phyloP scores from a whole-genome alignment of 2,888 invertebrate genomes.

The Gonocerus acuteangulatus region DNA sequence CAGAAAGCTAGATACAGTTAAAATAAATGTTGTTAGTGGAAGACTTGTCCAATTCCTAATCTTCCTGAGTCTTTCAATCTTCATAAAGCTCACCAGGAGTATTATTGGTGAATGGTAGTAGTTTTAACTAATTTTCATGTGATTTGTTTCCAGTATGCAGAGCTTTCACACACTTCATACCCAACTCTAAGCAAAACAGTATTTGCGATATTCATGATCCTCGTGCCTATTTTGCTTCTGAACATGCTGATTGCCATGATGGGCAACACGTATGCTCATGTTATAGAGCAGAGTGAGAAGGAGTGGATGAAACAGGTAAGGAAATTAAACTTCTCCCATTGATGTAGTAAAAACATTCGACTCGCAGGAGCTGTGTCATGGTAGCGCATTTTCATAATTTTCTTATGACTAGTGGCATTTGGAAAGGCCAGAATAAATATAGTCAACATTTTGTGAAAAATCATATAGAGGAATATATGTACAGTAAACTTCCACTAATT shows the following conservation, averaged over 20 bases:
- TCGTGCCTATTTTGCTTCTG: slow-evolving; percentile 89
- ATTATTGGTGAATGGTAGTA: too few relatives aligned
- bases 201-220: slow-evolving; percentile 96
- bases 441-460: too few relatives aligned
- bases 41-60: too few relatives aligned
- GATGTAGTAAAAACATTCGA: background rate
- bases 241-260: slow-evolving; percentile 99
- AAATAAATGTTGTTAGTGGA: too few relatives aligned
- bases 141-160: slow-evolving; percentile 75
- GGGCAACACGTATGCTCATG: slow-evolving; percentile 98
- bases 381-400: background rate
- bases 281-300: slow-evolving; percentile 96
- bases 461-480: too few relatives aligned
- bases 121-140: too few relatives aligned
- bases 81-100: too few relatives aligned
- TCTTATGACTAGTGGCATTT: too few relatives aligned
- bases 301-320: slow-evolving; percentile 92
- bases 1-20: too few relatives aligned
- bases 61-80: too few relatives aligned
- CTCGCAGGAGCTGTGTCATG: background rate
- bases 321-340: background rate
- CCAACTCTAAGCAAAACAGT: slow-evolving; percentile 88
- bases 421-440: too few relatives aligned
- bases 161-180: slow-evolving; percentile 81
- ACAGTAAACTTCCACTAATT: too few relatives aligned